Evolutionary conservation across 1,140 invertebrate genomes (phyloP), one percentile per base, ranked within the genome.

Genomic region (Bombus superbus): DNA sequence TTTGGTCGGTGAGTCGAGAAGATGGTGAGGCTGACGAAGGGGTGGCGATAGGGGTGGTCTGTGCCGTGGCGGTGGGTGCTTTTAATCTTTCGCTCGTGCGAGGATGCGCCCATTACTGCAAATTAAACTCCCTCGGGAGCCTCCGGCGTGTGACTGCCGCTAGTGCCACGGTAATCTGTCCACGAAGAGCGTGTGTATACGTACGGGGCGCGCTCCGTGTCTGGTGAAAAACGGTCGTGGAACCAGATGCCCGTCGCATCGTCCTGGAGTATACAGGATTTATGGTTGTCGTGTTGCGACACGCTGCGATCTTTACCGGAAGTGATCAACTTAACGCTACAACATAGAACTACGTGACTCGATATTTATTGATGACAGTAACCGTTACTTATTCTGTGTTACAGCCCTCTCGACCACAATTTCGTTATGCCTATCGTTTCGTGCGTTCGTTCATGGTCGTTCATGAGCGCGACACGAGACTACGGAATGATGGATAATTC

Each of bases 31-130:
- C 85, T 82, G 84, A 83, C 84, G 80, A 75, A 79, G 81, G 66
- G 81, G 75, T 38, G 83, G 32, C 47, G 42, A 69, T 64, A 38
- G 42, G 18, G 53, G 69, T 62, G 88, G 74, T 59, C 83, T 74
- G 77, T 57, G 66, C 81, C 59, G 76, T 64, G 75, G 57, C 81
- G 89, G 85, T 85, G 90, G 80, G 87, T 76, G 88, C 91, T 91
- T 92, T 92, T 92, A 93, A 92, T 92, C 90, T 92, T 92, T 92
- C 85, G 87, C 87, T 91, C 88, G 89, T 87, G 91, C 86, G 86
- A 92, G 91, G 85, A 91, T 90, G 89, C 89, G 83, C 92, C 90
- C 91, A 93, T 93, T 92, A 93, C 92, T 92, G 90, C 92, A 93
- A 92, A 93, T 93, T 93, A 92, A 92, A 93, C 91, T 91, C 90